Evolutionary conservation across 2,888 invertebrate genomes (phyloP), one percentile per base, ranked within the genome.

Genomic region (Drosophila quinaria): DNA sequence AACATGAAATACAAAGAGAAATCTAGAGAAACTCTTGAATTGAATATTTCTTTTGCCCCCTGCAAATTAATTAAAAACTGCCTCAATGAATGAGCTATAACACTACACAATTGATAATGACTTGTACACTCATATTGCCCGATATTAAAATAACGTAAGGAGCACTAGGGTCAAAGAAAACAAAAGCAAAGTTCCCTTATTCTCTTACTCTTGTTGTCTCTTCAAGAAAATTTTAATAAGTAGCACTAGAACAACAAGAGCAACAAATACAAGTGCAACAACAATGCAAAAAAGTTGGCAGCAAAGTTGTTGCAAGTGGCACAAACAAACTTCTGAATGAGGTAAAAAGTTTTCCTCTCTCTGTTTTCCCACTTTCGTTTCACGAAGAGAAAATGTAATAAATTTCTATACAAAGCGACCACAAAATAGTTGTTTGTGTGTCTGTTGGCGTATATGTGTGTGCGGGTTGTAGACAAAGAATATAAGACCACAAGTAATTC

Each of bases 371-470:
- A 9, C 39, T 17, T 55, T 19, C 49, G 54, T 47, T 56, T 51
- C 62, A 69, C 59, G 64, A 55, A 60, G 61, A 76, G 74, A 81
- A 80, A 85, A 83, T 81, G 87, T 80, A 81, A 84, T 86, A 85
- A 85, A 87, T 85, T 86, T 85, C 78, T 71, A 75, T 75, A 85
- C 77, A 86, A 75, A 83, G 78, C 84, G 81, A 80, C 87, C 84
- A 86, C 87, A 85, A 84, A 80, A 78, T 81, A 63, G 74, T 51
- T 66, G 60, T 51, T 1, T 51, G 25, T 64, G 67, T 56, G 56
- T 60, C 22, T 22, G 22, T 22, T 22, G 22, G 62, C 42, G 31
- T 55, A 15, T 63, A 41, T 56, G 37, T 61, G 52, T 61, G 54
- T 67, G 37, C 60, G 52, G 35, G 59, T 46, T 66, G 51, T 65